phyloP scores from a whole-genome alignment of 2,888 invertebrate species.

The Allophyes oxyacanthae region DNA sequence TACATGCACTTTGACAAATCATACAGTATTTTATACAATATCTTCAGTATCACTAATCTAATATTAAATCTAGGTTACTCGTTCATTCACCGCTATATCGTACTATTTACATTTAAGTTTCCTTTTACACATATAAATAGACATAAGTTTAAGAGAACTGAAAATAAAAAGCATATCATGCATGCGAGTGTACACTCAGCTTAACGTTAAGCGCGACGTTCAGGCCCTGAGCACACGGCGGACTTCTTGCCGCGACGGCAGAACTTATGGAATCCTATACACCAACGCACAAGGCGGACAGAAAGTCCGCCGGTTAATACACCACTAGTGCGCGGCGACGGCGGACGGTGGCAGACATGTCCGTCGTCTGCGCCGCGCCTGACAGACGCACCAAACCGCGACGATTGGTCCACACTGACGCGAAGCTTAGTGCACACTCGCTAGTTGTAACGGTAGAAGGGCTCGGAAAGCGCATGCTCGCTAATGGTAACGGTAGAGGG shows the following conservation, averaged over 20 bases:
- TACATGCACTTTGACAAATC: slow-evolving; percentile 26
- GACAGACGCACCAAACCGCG: slow-evolving; percentile 4
- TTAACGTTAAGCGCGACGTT: slow-evolving; percentile 20
- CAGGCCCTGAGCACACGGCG: too few relatives aligned
- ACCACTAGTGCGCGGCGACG: too few relatives aligned
- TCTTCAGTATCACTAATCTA: slow-evolving; percentile 5
- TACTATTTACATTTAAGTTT: slow-evolving; percentile 15
- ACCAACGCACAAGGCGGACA: too few relatives aligned
- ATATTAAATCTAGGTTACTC: slow-evolving; percentile 11
- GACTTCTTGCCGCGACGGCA: too few relatives aligned
- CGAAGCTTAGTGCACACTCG: slow-evolving; percentile 47
- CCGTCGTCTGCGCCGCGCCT: too few relatives aligned
- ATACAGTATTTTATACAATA: slow-evolving; percentile 15
- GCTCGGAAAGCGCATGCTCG: too few relatives aligned
- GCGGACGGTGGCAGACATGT: too few relatives aligned
- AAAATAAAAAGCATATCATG: slow-evolving; percentile 52
- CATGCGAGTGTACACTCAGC: slow-evolving; percentile 47
- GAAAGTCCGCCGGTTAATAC: too few relatives aligned
- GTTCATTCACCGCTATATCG: slow-evolving; percentile 18
- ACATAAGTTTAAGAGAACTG: slow-evolving; percentile 15
- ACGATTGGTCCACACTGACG: slow-evolving; percentile 27
- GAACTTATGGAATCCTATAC: too few relatives aligned
- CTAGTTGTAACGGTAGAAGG: slow-evolving; percentile 14
- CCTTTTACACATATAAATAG: slow-evolving; percentile 12
- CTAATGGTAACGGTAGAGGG: background rate